Percentiles rank a stretch among this genome's conserved stretches.
Conservation (phyloP, 2,888 invertebrate species). For the Alloscopus bannaensis region DNA sequence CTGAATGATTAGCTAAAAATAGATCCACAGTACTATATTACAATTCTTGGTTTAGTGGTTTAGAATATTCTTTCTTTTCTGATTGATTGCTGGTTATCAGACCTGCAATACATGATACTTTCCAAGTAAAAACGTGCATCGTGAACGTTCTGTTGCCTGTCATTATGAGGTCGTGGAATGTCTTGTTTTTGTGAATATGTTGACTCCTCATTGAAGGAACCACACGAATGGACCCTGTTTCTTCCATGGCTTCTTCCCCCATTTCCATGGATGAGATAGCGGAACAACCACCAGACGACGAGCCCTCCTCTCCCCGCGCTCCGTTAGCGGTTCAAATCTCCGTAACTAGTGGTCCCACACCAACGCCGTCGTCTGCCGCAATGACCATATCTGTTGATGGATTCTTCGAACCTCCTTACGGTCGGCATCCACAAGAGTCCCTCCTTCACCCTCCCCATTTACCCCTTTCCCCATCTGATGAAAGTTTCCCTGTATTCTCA, state of each 20-base stretch:
- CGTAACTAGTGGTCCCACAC: conserved; percentile 74
- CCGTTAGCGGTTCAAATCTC: conserved; percentile 76
- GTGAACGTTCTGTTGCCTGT: conserved; percentile 19
- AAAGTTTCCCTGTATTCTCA: conserved; percentile 90
- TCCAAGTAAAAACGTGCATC: conserved; percentile 12
- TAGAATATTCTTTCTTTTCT: too few species aligned
- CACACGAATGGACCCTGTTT: conserved; percentile 70
- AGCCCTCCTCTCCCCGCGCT: conserved; percentile 74
- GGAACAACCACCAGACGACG: conserved; percentile 61
- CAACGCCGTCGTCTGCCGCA: conserved; percentile 89
- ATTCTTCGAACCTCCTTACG: conserved; percentile 82
- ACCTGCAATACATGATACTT: background rate
- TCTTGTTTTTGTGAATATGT: conserved; percentile 13
- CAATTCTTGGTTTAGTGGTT: too few species aligned
- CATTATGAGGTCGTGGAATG: conserved; percentile 26
- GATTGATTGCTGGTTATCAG: too few species aligned
- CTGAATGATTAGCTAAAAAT: too few species aligned
- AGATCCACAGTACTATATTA: too few species aligned
- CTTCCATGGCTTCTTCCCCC: conserved; percentile 69
- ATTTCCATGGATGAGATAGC: conserved; percentile 70
- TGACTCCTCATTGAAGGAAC: conserved; percentile 55
- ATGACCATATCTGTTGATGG: conserved; percentile 90
- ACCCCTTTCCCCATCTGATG: conserved; percentile 78
- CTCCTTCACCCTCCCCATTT: conserved; percentile 82
- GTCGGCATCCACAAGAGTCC: conserved; percentile 74